Conservation (phyloP, 2,888 invertebrate species). For the Lasioglossum morio region DNA sequence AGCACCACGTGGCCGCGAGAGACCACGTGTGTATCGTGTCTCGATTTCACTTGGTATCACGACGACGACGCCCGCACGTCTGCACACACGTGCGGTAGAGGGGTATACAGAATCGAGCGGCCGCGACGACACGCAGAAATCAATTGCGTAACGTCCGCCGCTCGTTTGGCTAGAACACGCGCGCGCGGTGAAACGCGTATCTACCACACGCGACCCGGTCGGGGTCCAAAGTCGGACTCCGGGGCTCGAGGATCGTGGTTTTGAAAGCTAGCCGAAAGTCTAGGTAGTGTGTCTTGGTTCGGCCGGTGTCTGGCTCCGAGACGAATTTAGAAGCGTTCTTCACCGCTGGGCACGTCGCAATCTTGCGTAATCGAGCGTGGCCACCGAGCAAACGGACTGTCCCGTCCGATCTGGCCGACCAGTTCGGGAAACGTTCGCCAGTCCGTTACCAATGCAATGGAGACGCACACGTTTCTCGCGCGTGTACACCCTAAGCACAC, state of each 20-base stretch:
- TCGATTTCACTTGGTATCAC: neutral
- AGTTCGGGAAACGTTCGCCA: conserved; percentile 1
- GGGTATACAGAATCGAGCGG: neutral
- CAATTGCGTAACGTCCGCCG: conserved; percentile 57
- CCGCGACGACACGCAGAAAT: conserved; percentile 20
- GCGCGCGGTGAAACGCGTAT: neutral
- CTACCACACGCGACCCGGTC: neutral
- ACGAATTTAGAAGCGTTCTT: conserved; percentile 71
- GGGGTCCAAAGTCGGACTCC: conserved; percentile 7
- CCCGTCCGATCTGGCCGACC: conserved; percentile 13
- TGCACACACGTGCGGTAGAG: neutral
- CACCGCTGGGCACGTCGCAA: conserved; percentile 36
- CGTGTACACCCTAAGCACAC: neutral
- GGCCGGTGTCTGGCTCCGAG: conserved; percentile 54
- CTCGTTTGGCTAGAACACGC: conserved; percentile 48
- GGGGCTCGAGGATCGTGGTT: conserved; percentile 64
- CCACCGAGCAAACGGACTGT: conserved; percentile 10
- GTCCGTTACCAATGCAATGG: neutral
- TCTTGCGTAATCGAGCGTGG: conserved; percentile 57
- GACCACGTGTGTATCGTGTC: conserved; percentile 33
- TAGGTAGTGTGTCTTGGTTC: neutral
- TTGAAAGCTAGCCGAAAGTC: conserved; percentile 48
- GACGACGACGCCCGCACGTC: neutral
- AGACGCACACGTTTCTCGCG: neutral
- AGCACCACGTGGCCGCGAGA: conserved; percentile 34